Base-by-base conservation (phyloP, 37 sponge, comb jelly and placozoan genomes). In the Hormiphora californensis region DNA sequence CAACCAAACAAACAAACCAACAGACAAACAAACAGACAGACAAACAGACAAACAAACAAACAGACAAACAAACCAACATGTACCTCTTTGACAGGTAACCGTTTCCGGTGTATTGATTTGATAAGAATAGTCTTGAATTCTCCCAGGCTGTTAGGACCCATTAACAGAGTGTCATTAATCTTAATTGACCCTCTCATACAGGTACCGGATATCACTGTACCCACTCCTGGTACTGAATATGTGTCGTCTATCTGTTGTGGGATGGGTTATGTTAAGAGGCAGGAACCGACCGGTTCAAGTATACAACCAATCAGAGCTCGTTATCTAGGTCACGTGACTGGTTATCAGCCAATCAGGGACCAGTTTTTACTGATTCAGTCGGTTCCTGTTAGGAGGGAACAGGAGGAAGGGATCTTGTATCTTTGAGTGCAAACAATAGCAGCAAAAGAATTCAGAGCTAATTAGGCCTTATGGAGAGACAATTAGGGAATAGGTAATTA, bases 161-260 rank as follows among this genome's bases (percentile, higher is more conserved):
- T 88, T 39, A 94, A 88, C 33, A 97, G 86, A 21, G 92, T 86
- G 85, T 94, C 94, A 59, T 92, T 94, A 25, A 93, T 31, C 19
- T 57, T 63, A 54, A 97, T 92, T 63, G 87, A 85, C 23, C 98
- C 98, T 73, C 92, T 90, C 92, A 97, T 59, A 57, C 93, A 93
- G 23, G 94, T 97, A 40, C 98, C 98, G 3, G 94, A 94, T 54
- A 97, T 92, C 28, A 97, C 98, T 32, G 98, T 94, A 46, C 98
- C 55, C 37, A 78, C 85, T 92, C 96, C 27, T 91, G 95, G 81
- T 8, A 97, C 98, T 63, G 90, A 90, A 91, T 97, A 97, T 34
- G 92, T 92, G 62, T 97, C 98, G 54, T 73, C 81, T 40, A 73
- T 73, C 81, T n/a, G n/a, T n/a, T n/a, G n/a, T n/a, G n/a, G n/a